phyloP scores from a whole-genome alignment of 2,888 invertebrate species.

The Tineola bisselliella region DNA sequence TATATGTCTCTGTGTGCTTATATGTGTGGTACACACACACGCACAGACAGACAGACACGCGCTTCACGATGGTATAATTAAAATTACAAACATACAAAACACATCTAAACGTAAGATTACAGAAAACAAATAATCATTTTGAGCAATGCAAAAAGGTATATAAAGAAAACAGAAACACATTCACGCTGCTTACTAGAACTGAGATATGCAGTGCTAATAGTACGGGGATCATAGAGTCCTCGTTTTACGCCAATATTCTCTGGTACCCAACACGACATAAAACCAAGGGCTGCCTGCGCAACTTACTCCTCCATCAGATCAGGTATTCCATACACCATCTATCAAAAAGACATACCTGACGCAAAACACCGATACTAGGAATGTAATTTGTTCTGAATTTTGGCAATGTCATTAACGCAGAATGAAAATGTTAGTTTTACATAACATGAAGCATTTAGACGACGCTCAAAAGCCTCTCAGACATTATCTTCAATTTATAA shows the following conservation, averaged over 20 bases:
- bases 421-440: background rate
- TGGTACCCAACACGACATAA: too few species aligned
- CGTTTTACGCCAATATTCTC: too few species aligned
- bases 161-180: constrained; percentile 27
- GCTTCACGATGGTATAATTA: constrained; percentile 24
- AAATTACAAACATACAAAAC: constrained; percentile 57
- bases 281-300: background rate
- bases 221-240: too few species aligned
- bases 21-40: too few species aligned
- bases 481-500: background rate
- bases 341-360: background rate
- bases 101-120: constrained; percentile 35
- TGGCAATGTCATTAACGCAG: constrained; percentile 37
- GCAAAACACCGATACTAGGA: constrained; percentile 28
- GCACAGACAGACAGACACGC: too few species aligned
- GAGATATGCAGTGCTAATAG: background rate
- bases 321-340: too few species aligned
- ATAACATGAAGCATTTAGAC: too few species aligned
- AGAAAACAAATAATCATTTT: constrained; percentile 41
- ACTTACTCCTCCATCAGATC: too few species aligned
- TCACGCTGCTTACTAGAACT: background rate
- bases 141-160: constrained; percentile 64
- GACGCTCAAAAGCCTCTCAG: background rate
- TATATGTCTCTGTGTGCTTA: too few species aligned
- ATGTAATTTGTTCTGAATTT: constrained; percentile 38